phyloP scores from a whole-genome alignment of 2,888 invertebrate genomes.

The Eupithecia inturbata region DNA sequence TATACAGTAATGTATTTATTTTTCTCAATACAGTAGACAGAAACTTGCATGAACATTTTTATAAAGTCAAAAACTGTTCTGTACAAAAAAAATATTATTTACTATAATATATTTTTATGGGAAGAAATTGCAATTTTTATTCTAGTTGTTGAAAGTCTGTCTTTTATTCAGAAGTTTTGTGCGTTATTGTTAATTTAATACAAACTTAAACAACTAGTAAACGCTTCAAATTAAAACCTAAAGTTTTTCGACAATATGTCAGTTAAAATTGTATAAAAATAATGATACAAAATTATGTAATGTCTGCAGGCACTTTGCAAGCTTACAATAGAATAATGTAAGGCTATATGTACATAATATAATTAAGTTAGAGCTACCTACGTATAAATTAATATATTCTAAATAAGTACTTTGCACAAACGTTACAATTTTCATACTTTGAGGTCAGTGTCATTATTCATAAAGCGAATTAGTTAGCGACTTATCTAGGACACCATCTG shows the following conservation, averaged over 20 bases:
- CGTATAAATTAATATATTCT: slow-evolving; percentile 83
- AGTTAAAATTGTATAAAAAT: slow-evolving; percentile 80
- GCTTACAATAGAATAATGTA: slow-evolving; percentile 53
- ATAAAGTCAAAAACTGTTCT: background rate
- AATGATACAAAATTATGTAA: slow-evolving; percentile 68
- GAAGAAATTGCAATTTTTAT: slow-evolving; percentile 4
- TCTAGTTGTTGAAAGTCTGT: slow-evolving; percentile 9
- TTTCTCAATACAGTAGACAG: slow-evolving; percentile 69
- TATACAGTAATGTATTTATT: slow-evolving; percentile 63
- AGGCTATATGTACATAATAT: slow-evolving; percentile 78
- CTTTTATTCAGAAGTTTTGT: slow-evolving; percentile 32
- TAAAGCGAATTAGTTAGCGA: slow-evolving; percentile 26
- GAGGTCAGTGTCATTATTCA: slow-evolving; percentile 60
- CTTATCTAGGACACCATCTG: slow-evolving; percentile 19
- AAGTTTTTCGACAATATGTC: slow-evolving; percentile 80
- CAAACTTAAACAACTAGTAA: slow-evolving; percentile 59
- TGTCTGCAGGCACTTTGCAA: slow-evolving; percentile 56
- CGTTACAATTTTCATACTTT: slow-evolving; percentile 73
- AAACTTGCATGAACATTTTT: slow-evolving; percentile 46
- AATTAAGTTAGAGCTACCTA: slow-evolving; percentile 71
- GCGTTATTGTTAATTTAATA: slow-evolving; percentile 50
- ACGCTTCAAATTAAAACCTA: slow-evolving; percentile 63
- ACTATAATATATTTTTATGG: slow-evolving; percentile 1
- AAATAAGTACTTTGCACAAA: slow-evolving; percentile 83
- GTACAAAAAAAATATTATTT: background rate